Conservation (phyloP, 64 coral and sea anemone species). For the Trachythela sp. region DNA sequence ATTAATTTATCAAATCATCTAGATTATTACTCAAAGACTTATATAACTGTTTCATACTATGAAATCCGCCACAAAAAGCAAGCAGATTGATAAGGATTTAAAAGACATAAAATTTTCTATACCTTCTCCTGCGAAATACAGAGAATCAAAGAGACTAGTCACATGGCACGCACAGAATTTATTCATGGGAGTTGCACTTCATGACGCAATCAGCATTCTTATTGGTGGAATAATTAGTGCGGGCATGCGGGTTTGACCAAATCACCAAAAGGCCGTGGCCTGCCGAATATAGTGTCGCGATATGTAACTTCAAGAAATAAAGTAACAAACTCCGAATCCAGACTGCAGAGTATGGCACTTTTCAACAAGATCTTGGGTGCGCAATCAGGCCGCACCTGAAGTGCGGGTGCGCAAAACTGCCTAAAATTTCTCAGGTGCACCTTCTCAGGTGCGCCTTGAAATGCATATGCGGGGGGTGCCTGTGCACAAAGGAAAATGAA, state of each 20-base stretch:
- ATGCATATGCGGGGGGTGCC: no score
- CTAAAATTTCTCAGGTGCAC: no score
- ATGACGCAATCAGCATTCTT: not conserved
- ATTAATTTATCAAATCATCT: not conserved
- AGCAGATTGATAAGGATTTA: constrained; percentile 2
- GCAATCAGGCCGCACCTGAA: not conserved
- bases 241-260: not conserved
- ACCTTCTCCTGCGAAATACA: not conserved
- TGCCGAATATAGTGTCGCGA: no score
- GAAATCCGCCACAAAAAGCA: not conserved
- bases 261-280: no score
- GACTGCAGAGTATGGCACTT: no score
- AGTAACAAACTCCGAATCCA: no score
- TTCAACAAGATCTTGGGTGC: not conserved
- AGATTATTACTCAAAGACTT: not conserved
- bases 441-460: no score
- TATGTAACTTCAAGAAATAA: no score
- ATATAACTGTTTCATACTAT: not conserved
- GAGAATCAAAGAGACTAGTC: constrained; percentile 1
- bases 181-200: not conserved
- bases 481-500: no score
- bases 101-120: not conserved
- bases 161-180: constrained; percentile 1
- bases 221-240: not conserved
- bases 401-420: no score